Evolutionary conservation across 2,113 vertebrate genomes (phyloP).

Genomic region (Chelonoidis abingdonii): DNA sequence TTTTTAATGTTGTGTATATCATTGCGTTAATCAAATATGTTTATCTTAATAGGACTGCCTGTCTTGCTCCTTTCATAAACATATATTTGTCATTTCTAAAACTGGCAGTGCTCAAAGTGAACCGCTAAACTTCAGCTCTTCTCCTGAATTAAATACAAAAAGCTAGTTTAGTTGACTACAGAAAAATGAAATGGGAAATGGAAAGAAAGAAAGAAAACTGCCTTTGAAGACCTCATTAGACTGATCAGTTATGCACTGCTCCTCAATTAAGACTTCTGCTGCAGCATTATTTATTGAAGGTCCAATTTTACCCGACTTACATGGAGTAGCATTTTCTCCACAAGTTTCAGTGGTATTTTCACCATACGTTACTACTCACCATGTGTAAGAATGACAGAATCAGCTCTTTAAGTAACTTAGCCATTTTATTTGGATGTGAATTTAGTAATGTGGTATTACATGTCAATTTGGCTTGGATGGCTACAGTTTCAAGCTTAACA

Average conservation of each 20-base stretch:
- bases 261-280: neutral
- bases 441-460: too few relatives aligned
- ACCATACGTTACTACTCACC: neutral
- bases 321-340: neutral
- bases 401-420: neutral
- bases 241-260: neutral
- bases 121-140: neutral
- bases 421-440: neutral
- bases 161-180: neutral
- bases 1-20: conserved; percentile 2
- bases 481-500: too few relatives aligned
- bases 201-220: neutral
- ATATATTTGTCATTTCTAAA: neutral
- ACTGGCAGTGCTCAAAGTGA: neutral
- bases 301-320: neutral
- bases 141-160: neutral
- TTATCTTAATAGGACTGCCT: neutral
- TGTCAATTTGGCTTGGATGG: too few relatives aligned
- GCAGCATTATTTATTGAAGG: neutral
- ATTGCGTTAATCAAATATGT: conserved; percentile 24
- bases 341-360: conserved; percentile 14
- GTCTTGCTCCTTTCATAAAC: neutral
- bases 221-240: neutral
- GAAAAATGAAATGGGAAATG: neutral
- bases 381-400: neutral